Conservation (phyloP, 2,113 vertebrate species). For the Rhea pennata region DNA sequence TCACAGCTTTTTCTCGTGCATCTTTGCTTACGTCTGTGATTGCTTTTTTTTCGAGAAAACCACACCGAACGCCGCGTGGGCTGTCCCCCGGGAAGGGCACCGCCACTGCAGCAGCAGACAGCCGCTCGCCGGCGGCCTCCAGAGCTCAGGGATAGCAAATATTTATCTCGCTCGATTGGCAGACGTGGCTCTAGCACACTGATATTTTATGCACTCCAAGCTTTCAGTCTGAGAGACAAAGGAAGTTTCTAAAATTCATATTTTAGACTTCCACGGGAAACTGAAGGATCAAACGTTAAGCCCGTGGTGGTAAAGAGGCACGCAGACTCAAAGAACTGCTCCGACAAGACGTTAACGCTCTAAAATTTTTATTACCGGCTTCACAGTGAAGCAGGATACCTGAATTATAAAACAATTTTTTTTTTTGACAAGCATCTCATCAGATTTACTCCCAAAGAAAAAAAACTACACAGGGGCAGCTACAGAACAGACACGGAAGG, state of each 20-base stretch:
- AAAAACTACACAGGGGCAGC: neutral
- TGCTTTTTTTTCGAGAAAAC: neutral
- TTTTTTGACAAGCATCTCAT: neutral
- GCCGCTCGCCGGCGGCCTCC: constrained; percentile 14
- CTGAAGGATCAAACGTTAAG: neutral
- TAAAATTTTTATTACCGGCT: neutral
- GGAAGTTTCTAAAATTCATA: neutral
- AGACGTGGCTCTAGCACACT: neutral
- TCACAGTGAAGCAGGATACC: neutral
- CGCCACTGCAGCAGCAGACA: neutral
- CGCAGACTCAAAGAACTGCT: neutral
- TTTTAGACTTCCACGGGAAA: neutral
- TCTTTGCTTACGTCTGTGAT: neutral
- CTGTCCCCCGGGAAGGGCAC: neutral
- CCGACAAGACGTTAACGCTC: neutral
- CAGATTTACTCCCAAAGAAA: neutral
- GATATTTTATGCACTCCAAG: neutral
- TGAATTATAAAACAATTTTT: neutral
- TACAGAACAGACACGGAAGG: neutral
- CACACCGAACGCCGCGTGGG: neutral
- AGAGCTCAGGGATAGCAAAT: constrained; percentile 1
- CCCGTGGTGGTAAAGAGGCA: neutral
- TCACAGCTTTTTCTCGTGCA: neutral
- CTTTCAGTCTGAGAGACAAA: neutral
- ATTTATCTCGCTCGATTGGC: constrained; percentile 29